Conservation (phyloP, 2,888 invertebrate species). For the Geotrupes spiniger region DNA sequence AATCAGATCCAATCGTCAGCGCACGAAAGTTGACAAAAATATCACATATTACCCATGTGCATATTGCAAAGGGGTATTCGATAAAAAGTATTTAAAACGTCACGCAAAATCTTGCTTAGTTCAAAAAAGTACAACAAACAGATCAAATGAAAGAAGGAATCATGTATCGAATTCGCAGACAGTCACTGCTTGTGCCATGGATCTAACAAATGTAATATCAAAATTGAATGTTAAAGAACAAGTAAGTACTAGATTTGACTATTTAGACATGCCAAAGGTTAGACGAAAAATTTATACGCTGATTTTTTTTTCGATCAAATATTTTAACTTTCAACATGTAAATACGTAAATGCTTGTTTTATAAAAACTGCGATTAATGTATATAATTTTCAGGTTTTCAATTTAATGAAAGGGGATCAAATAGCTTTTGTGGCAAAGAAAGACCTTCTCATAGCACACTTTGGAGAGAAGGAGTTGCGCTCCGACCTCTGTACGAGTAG, state of each 20-base stretch:
- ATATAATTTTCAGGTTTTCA: constrained; percentile 24
- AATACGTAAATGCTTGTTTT: too few species aligned
- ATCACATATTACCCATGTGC: constrained; percentile 20
- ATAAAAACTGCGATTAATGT: neutral
- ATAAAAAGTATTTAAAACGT: constrained; percentile 21
- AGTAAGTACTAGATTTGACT: constrained; percentile 12
- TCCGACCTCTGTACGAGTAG: too few species aligned
- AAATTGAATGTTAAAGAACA: constrained; percentile 27
- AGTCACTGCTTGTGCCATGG: constrained; percentile 23
- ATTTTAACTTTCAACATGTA: too few species aligned
- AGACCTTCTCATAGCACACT: constrained; percentile 28
- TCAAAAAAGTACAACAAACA: constrained; percentile 7
- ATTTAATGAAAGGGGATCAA: constrained; percentile 27
- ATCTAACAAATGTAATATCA: constrained; percentile 25
- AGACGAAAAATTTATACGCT: too few species aligned
- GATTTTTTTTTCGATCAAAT: too few species aligned
- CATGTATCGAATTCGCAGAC: constrained; percentile 24
- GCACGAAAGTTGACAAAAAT: constrained; percentile 5
- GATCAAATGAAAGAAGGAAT: neutral
- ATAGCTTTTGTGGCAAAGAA: constrained; percentile 28
- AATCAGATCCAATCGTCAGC: constrained; percentile 15
- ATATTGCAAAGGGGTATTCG: constrained; percentile 22
- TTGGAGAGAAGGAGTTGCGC: too few species aligned
- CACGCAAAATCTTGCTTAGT: constrained; percentile 20
- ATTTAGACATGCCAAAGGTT: constrained; percentile 1